phyloP scores from a whole-genome alignment of 2,113 vertebrate genomes.

The Nyctibius bracteatus region DNA sequence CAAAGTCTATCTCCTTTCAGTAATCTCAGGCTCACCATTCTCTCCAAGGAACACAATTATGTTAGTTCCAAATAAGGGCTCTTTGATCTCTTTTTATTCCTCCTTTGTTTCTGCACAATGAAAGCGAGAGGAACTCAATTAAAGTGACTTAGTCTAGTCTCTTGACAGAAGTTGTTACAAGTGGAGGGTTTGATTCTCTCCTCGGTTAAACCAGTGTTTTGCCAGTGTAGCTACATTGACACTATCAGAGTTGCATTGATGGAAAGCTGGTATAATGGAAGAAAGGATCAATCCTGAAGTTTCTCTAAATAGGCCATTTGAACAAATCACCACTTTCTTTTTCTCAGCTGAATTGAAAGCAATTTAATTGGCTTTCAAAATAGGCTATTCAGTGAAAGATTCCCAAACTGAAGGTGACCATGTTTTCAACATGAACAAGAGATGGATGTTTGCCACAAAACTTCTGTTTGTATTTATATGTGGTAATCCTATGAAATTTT shows the following conservation, averaged over 20 bases:
- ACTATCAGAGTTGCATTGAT: slow-evolving; percentile 38
- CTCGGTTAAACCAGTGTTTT: slow-evolving; percentile 31
- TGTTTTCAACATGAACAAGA: background rate
- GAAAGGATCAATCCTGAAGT: slow-evolving; percentile 49
- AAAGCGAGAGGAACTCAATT: slow-evolving; percentile 58
- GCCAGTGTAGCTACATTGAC: slow-evolving; percentile 12
- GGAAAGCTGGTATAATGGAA: background rate
- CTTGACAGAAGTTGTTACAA: slow-evolving; percentile 60
- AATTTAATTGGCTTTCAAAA: slow-evolving; percentile 15
- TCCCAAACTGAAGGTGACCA: slow-evolving; percentile 9
- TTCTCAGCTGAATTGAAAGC: slow-evolving; percentile 38
- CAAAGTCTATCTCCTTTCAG: slow-evolving; percentile 38
- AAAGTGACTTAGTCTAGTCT: slow-evolving; percentile 52
- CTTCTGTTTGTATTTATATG: background rate
- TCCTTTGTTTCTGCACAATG: slow-evolving; percentile 58
- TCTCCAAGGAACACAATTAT: slow-evolving; percentile 55
- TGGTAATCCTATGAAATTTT: background rate
- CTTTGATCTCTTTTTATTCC: slow-evolving; percentile 66
- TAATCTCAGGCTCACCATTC: slow-evolving; percentile 23
- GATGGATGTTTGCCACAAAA: accelerated
- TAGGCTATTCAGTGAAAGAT: background rate
- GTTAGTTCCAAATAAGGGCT: slow-evolving; percentile 60
- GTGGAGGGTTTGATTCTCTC: slow-evolving; percentile 49
- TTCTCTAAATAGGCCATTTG: slow-evolving; percentile 32
- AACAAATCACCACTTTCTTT: background rate